phyloP scores from a whole-genome alignment of 1,140 invertebrate species.

The Battus philenor region DNA sequence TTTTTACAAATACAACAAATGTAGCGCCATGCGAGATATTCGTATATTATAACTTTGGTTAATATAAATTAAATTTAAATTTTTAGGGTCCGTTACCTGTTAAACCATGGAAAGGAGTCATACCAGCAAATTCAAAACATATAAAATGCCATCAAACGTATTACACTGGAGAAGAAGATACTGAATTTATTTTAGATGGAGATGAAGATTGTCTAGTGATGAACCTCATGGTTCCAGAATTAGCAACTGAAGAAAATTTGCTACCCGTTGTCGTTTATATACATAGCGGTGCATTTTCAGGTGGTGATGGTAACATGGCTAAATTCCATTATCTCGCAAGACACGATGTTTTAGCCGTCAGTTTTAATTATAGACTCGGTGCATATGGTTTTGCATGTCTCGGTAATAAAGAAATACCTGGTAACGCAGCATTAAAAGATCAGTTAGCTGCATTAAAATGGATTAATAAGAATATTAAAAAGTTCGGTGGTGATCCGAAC shows the following conservation, averaged over 20 bases:
- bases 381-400: constrained; percentile 77
- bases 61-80: too few relatives aligned
- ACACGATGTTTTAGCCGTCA: constrained; percentile 51
- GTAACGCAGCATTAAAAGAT: constrained; percentile 81
- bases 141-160: constrained; percentile 52
- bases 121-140: constrained; percentile 30
- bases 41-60: too few relatives aligned
- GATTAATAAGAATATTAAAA: constrained; percentile 78
- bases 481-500: constrained; percentile 81
- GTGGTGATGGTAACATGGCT: constrained; percentile 57
- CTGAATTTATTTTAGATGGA: constrained; percentile 39
- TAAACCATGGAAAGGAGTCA: constrained; percentile 37
- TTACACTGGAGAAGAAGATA: constrained; percentile 37
- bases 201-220: constrained; percentile 54
- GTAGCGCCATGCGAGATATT: too few relatives aligned
- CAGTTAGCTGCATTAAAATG: constrained; percentile 70
- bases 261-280: constrained; percentile 61
- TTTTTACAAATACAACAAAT: too few relatives aligned
- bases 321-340: constrained; percentile 44
- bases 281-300: constrained; percentile 60
- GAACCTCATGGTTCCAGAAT: constrained; percentile 45
- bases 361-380: constrained; percentile 61
- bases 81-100: constrained; percentile 56
- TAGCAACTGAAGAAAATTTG: constrained; percentile 45
- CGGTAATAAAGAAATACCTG: constrained; percentile 75